Conservation (phyloP, 1,140 invertebrate species). For the Oncopodura yosiiana region DNA sequence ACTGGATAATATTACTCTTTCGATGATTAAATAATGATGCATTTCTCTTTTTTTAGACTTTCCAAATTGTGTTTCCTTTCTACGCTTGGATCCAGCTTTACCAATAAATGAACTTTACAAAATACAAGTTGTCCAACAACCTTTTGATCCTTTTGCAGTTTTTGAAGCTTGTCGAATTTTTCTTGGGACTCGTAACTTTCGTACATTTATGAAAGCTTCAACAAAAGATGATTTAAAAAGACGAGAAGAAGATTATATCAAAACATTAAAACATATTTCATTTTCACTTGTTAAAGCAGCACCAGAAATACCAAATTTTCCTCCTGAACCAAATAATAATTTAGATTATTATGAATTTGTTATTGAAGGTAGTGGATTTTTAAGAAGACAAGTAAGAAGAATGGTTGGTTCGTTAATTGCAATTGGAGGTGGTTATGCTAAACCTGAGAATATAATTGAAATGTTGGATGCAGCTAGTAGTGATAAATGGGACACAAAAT, state of each 20-base stretch:
- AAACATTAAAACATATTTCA: slow-evolving; percentile 24
- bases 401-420: slow-evolving; percentile 56
- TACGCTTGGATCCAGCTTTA: not conserved
- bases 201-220: slow-evolving; percentile 10
- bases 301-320: not conserved
- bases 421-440: slow-evolving; percentile 49
- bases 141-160: slow-evolving; percentile 22
- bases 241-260: slow-evolving; percentile 7
- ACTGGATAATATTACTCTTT: no score
- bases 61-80: not conserved
- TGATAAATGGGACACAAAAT: slow-evolving; percentile 50
- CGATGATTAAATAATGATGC: not conserved
- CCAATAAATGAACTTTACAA: slow-evolving; percentile 17
- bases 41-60: slow-evolving; percentile 2
- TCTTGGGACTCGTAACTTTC: slow-evolving; percentile 28
- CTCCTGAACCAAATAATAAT: not conserved
- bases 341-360: slow-evolving; percentile 29
- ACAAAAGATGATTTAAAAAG: not conserved
- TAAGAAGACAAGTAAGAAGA: slow-evolving; percentile 43
- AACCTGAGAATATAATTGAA: slow-evolving; percentile 50
- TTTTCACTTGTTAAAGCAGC: slow-evolving; percentile 2
- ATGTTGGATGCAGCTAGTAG: slow-evolving; percentile 64
- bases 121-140: slow-evolving; percentile 14
- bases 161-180: slow-evolving; percentile 23
- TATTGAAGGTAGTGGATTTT: slow-evolving; percentile 33